phyloP scores from a whole-genome alignment of 2,797 vertebrate species.

The Hippoglossus hippoglossus region DNA sequence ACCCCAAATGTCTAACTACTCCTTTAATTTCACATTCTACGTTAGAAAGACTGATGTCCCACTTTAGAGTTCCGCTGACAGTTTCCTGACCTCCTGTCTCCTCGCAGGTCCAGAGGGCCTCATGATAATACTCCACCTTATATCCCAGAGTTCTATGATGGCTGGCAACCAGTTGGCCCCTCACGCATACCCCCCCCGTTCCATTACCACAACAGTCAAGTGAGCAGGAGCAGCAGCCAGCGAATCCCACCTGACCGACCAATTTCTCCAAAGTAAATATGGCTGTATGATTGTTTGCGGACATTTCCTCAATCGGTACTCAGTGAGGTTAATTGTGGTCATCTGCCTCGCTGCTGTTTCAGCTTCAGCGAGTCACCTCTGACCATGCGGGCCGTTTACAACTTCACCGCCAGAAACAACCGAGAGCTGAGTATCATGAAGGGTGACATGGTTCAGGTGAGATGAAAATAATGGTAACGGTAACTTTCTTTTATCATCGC shows the following conservation, averaged over 20 bases:
- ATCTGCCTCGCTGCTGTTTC: constrained; percentile 12
- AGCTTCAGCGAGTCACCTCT: constrained; percentile 48
- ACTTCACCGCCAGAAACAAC: constrained; percentile 88
- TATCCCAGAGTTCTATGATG: constrained; percentile 84
- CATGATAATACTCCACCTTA: constrained; percentile 79
- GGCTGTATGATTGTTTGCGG: neutral
- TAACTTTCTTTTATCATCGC: neutral
- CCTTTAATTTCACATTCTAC: too few relatives aligned
- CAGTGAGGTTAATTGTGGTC: neutral
- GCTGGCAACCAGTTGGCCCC: constrained; percentile 78
- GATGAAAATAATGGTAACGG: constrained; percentile 3
- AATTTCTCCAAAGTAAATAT: constrained; percentile 1
- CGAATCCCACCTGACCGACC: constrained; percentile 11
- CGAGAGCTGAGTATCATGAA: constrained; percentile 87
- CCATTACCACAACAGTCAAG: neutral
- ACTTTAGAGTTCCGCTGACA: neutral
- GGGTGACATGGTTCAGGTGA: constrained; percentile 89
- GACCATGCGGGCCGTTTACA: constrained; percentile 83
- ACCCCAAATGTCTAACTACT: too few relatives aligned
- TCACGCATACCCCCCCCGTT: neutral
- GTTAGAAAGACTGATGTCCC: too few relatives aligned
- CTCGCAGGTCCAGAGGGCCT: constrained; percentile 81
- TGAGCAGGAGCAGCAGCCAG: constrained; percentile 67
- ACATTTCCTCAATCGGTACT: too few relatives aligned
- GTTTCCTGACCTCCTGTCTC: constrained; percentile 9